A percentile compares a stretch with the other conserved stretches of the same genome.
phyloP scores from a whole-genome alignment of 2,888 invertebrate genomes.

The Drosophila macrospina region DNA sequence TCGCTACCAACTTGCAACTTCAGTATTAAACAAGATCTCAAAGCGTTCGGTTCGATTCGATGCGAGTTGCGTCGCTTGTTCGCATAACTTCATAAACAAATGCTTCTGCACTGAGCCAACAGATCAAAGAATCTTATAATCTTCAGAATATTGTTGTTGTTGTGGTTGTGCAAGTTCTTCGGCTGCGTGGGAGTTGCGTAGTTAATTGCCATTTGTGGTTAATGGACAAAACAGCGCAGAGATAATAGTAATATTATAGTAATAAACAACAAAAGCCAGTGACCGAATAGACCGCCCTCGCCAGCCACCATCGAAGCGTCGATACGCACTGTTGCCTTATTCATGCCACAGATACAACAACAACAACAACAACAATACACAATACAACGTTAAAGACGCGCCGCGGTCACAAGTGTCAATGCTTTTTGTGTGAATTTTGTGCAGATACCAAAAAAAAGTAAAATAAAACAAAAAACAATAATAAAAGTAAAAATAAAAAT shows the following conservation, averaged over 20 bases:
- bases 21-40: constrained; percentile 78
- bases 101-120: constrained; percentile 8
- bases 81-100: constrained; percentile 29
- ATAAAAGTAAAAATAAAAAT: constrained; percentile 15
- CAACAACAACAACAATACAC: constrained; percentile 42
- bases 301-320: constrained; percentile 41
- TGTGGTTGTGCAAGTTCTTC: constrained; percentile 43
- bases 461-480: constrained; percentile 15
- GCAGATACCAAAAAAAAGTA: constrained; percentile 37
- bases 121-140: constrained; percentile 31
- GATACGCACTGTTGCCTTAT: constrained; percentile 77
- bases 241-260: constrained; percentile 9
- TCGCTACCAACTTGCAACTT: constrained; percentile 60
- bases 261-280: constrained; percentile 56
- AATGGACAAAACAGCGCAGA: constrained; percentile 32
- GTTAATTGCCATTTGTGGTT: constrained; percentile 62
- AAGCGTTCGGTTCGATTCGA: constrained; percentile 53
- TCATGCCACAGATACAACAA: constrained; percentile 64
- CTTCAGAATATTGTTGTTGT: constrained; percentile 8
- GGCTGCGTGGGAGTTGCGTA: constrained; percentile 64
- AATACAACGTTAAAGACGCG: constrained; percentile 60
- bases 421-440: constrained; percentile 66
- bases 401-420: constrained; percentile 76
- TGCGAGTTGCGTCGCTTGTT: constrained; percentile 17
- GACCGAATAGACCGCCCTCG: constrained; percentile 61